Conservation (phyloP, 1,140 invertebrate genomes). For the Drosophila yakuba region DNA sequence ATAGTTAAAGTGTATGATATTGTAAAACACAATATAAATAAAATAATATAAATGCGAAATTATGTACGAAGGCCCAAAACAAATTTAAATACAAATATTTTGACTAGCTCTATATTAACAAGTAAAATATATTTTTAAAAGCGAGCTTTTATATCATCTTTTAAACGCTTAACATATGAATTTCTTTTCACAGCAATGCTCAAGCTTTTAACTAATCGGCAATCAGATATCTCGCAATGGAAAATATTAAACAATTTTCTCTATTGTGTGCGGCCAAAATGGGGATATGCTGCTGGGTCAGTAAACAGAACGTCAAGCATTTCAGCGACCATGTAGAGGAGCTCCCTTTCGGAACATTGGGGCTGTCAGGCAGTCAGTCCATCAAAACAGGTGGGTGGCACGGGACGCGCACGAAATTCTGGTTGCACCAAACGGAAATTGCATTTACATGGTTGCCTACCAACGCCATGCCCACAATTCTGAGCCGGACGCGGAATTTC, state of each 20-base stretch:
- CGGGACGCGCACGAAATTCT: conserved; percentile 59
- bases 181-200: too few relatives aligned
- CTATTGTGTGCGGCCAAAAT: conserved; percentile 8
- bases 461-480: conserved; percentile 11
- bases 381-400: conserved; percentile 19
- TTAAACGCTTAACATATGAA: too few relatives aligned
- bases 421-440: conserved; percentile 75
- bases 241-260: too few relatives aligned
- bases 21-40: too few relatives aligned
- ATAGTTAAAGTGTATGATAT: neutral
- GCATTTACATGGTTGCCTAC: conserved; percentile 71
- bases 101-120: too few relatives aligned
- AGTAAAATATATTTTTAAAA: too few relatives aligned
- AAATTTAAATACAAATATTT: too few relatives aligned
- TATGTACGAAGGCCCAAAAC: too few relatives aligned
- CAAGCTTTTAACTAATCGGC: too few relatives aligned
- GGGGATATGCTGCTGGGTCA: conserved; percentile 2
- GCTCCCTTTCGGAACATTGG: conserved; percentile 15
- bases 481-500: conserved; percentile 1
- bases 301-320: conserved; percentile 15
- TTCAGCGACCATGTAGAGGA: conserved; percentile 5
- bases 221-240: too few relatives aligned
- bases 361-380: conserved; percentile 27
- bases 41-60: too few relatives aligned
- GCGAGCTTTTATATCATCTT: too few relatives aligned